phyloP scores from a whole-genome alignment of 2,888 invertebrate genomes.

The Adelphocoris suturalis region DNA sequence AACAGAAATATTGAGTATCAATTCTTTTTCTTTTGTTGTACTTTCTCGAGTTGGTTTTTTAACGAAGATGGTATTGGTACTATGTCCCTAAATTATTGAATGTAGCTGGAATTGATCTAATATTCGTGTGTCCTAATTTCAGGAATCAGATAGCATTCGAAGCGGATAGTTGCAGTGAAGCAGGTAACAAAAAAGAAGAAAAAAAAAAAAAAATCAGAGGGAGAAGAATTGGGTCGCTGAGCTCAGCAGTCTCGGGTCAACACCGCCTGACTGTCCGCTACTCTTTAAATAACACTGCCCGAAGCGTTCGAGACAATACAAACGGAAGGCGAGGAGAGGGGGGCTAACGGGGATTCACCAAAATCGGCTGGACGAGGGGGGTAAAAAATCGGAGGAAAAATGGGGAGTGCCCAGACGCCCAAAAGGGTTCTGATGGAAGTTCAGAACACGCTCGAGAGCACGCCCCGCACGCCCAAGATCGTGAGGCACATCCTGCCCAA shows the following conservation, averaged over 20 bases:
- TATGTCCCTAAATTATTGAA: not conserved
- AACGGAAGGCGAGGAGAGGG: not conserved
- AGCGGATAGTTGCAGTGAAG: not conserved
- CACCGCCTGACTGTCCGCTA: not conserved
- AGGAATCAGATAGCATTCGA: not conserved
- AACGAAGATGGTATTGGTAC: not conserved
- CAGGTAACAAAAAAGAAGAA: not conserved
- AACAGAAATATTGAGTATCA: no score
- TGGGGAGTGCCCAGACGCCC: conserved; percentile 1
- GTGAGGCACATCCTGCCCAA: conserved; percentile 52
- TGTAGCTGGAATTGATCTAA: not conserved
- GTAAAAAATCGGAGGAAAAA: not conserved
- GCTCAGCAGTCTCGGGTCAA: conserved; percentile 38
- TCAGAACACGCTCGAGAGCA: not conserved
- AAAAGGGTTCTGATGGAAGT: conserved; percentile 59
- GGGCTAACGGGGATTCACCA: not conserved
- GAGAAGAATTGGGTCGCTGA: conserved; percentile 16
- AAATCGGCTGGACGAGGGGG: not conserved
- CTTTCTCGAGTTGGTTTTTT: not conserved
- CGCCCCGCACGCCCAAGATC: conserved; percentile 38
- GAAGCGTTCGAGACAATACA: not conserved
- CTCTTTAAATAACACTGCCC: not conserved
- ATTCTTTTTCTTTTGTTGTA: not conserved
- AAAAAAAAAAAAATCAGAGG: not conserved
- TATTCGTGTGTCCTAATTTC: not conserved